Evolutionary conservation across 2,888 invertebrate genomes (phyloP).

Genomic region (Poecilobothrus nobilitatus): DNA sequence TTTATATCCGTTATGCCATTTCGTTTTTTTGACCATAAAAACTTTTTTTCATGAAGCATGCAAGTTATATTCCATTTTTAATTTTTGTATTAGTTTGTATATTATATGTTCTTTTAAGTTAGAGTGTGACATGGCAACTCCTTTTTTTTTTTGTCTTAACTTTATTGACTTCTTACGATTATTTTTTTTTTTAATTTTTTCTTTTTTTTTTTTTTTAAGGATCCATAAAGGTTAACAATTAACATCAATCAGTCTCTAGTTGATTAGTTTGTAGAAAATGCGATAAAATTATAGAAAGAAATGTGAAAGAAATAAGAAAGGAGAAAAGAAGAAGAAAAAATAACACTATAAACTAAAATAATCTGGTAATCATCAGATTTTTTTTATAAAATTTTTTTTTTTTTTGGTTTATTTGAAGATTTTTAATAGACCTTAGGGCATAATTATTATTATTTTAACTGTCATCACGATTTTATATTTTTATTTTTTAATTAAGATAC

Average conservation of each 20-base stretch:
- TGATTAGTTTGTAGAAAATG: neutral
- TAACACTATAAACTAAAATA: too few species aligned
- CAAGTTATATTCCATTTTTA: neutral
- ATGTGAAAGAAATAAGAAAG: too few species aligned
- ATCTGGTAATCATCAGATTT: too few species aligned
- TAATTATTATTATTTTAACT: neutral
- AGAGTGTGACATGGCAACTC: neutral
- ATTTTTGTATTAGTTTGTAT: neutral
- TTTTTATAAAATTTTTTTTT: too few species aligned
- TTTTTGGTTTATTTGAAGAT: neutral
- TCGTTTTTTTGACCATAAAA: neutral
- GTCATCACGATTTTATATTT: neutral
- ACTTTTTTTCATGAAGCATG: neutral
- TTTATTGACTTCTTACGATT: too few species aligned
- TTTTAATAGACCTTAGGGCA: neutral
- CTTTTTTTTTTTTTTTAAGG: neutral
- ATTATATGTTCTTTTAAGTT: neutral
- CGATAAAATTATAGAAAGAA: neutral
- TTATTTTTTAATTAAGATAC: too few species aligned
- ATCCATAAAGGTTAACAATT: slow-evolving; percentile 1
- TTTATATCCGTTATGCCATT: neutral
- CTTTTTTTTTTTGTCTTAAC: neutral
- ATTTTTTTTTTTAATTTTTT: too few species aligned
- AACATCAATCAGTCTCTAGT: neutral
- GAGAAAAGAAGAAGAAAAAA: too few species aligned